Percentiles rank a stretch among this genome's conserved stretches.
phyloP scores from a whole-genome alignment of 2,113 vertebrate species.

The Ardeotis arabs region DNA sequence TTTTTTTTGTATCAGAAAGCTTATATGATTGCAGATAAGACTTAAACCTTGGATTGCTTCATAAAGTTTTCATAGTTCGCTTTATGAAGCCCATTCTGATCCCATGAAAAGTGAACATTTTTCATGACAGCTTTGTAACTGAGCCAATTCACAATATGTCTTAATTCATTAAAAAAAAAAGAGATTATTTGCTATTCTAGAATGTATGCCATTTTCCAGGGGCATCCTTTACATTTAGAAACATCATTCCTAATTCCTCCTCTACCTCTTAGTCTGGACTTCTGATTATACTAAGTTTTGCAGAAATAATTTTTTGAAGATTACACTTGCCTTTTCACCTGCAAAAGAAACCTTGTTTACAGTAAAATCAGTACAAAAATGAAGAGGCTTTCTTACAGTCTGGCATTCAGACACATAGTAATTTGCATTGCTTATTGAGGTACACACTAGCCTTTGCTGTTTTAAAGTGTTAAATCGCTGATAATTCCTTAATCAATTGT shows the following conservation, averaged over 20 bases:
- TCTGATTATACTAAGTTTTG: not conserved
- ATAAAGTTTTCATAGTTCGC: not conserved
- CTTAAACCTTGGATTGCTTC: not conserved
- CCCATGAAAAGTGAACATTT: not conserved
- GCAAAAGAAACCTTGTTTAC: not conserved
- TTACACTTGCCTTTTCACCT: not conserved
- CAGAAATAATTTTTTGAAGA: not conserved
- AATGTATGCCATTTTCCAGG: not conserved
- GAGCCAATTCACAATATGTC: not conserved
- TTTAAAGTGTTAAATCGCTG: not conserved
- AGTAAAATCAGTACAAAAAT: not conserved
- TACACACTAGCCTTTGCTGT: not conserved
- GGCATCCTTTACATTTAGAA: not conserved
- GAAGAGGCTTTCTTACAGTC: not conserved
- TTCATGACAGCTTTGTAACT: not conserved
- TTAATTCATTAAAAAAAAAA: not conserved
- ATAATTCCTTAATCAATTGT: not conserved
- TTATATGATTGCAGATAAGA: not conserved
- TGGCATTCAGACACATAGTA: not conserved
- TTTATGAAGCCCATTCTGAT: not conserved
- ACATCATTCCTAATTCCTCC: not conserved
- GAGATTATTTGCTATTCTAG: not conserved
- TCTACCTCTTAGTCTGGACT: not conserved
- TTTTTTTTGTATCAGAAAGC: not conserved
- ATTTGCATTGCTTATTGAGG: not conserved